Evolutionary conservation across 2,888 invertebrate genomes (phyloP).

Genomic region (Platerodrilus igneus): DNA sequence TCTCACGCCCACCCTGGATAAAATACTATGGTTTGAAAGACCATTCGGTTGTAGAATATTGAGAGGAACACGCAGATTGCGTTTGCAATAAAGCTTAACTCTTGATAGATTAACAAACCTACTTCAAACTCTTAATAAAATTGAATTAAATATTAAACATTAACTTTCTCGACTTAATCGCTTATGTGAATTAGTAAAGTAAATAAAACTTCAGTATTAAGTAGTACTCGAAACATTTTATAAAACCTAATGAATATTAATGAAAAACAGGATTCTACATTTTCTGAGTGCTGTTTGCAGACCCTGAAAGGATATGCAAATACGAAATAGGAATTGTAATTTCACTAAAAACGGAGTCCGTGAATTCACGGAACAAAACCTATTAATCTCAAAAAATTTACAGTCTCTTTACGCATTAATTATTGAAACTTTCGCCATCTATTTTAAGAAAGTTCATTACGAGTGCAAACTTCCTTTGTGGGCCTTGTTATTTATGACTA

Average conservation of each 20-base stretch:
- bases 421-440: constrained; percentile 18
- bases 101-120: too few species aligned
- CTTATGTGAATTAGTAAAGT: too few species aligned
- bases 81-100: too few species aligned
- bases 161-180: too few species aligned
- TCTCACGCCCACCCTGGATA: too few species aligned
- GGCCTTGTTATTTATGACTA: constrained; percentile 14
- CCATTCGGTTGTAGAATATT: too few species aligned
- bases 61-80: too few species aligned
- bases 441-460: constrained; percentile 19
- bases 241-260: constrained; percentile 23
- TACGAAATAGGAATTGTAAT: constrained; percentile 23
- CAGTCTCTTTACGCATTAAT: constrained; percentile 18
- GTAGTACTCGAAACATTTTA: constrained; percentile 17
- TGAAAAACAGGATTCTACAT: constrained; percentile 20
- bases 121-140: too few species aligned
- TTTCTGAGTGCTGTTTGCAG: constrained; percentile 20
- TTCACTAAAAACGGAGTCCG: constrained; percentile 17
- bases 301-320: constrained; percentile 23
- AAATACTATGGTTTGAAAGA: too few species aligned
- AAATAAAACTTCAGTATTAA: constrained; percentile 10
- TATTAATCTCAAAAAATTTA: constrained; percentile 22
- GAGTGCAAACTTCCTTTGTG: constrained; percentile 16
- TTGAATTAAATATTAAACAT: too few species aligned
- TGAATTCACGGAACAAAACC: constrained; percentile 20